phyloP scores from a whole-genome alignment of 2,113 vertebrate genomes.

The Notothenia coriiceps region DNA sequence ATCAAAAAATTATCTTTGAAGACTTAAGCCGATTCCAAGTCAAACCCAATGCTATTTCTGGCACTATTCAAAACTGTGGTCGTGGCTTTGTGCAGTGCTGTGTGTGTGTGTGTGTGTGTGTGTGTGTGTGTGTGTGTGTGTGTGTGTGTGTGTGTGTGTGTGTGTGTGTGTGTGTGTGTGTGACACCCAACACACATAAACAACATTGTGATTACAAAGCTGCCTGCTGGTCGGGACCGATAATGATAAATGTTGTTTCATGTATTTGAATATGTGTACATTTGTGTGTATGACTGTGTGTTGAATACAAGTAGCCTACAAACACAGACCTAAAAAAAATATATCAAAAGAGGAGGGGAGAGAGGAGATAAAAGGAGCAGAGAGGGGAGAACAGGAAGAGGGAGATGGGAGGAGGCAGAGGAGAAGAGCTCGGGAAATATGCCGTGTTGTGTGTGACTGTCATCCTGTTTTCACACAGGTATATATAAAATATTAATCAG shows the following conservation, averaged over 20 bases:
- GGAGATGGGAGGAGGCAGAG: conserved; percentile 22
- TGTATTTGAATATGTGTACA: conserved; percentile 20
- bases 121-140: background rate
- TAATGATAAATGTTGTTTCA: conserved; percentile 54
- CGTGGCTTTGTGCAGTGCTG: conserved; percentile 66
- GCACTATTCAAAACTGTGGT: conserved; percentile 72
- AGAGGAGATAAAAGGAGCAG: conserved; percentile 47
- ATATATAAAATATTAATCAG: conserved; percentile 57
- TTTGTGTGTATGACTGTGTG: conserved; percentile 12
- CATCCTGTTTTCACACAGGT: conserved; percentile 17
- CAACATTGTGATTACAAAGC: conserved; percentile 54
- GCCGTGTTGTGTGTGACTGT: conserved; percentile 29
- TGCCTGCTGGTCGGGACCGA: conserved; percentile 35
- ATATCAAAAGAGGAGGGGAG: conserved; percentile 60
- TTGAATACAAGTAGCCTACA: conserved; percentile 35
- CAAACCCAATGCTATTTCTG: conserved; percentile 82
- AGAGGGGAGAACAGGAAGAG: conserved; percentile 20
- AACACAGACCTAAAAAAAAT: conserved; percentile 46
- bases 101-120: conserved; percentile 40
- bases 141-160: conserved; percentile 20
- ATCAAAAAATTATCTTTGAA: conserved; percentile 84
- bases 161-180: conserved; percentile 6
- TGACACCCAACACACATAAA: conserved; percentile 40
- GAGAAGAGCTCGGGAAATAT: conserved; percentile 5
- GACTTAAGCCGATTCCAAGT: conserved; percentile 85